A percentile compares a stretch with the other conserved stretches of the same genome.
Evolutionary conservation across 2,797 vertebrate genomes (phyloP).

Genomic region (Chloroceryle amazona): DNA sequence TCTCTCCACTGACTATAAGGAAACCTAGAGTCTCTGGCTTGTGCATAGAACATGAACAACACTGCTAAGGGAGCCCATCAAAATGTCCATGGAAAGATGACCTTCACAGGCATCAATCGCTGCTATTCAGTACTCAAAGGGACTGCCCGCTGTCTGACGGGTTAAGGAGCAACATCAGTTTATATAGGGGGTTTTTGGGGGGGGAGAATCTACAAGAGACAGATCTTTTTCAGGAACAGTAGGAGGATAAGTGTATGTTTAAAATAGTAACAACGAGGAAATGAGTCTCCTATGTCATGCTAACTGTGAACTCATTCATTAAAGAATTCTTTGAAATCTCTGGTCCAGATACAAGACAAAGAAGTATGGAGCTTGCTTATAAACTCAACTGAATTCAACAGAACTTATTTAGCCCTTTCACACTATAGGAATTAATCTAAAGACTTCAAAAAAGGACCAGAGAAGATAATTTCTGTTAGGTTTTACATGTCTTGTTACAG

Average conservation of each 20-base stretch:
- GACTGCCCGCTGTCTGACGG: not conserved
- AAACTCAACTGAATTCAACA: not conserved
- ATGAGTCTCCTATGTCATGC: slow-evolving; percentile 24
- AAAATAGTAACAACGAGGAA: slow-evolving; percentile 61
- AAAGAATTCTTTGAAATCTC: slow-evolving; percentile 32
- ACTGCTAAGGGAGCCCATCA: not conserved
- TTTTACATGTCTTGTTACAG: not conserved
- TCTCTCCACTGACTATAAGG: not conserved
- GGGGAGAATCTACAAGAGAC: not conserved
- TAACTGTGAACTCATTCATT: slow-evolving; percentile 43
- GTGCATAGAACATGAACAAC: not conserved
- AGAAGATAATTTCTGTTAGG: not conserved
- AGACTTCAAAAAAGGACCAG: not conserved
- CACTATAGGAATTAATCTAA: not conserved
- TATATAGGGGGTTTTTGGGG: not conserved
- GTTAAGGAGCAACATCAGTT: not conserved
- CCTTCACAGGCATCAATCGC: not conserved
- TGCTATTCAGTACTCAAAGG: not conserved
- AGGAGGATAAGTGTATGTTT: slow-evolving; percentile 44
- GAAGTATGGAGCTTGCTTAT: not conserved
- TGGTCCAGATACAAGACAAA: slow-evolving; percentile 23
- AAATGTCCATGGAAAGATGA: not conserved
- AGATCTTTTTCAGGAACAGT: slow-evolving; percentile 47
- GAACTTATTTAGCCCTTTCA: not conserved
- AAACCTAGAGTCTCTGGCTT: not conserved